Evolutionary conservation across 2,797 vertebrate genomes (phyloP), one percentile per base, ranked within the genome.

Genomic region (Xiphorhynchus erythropygius): DNA sequence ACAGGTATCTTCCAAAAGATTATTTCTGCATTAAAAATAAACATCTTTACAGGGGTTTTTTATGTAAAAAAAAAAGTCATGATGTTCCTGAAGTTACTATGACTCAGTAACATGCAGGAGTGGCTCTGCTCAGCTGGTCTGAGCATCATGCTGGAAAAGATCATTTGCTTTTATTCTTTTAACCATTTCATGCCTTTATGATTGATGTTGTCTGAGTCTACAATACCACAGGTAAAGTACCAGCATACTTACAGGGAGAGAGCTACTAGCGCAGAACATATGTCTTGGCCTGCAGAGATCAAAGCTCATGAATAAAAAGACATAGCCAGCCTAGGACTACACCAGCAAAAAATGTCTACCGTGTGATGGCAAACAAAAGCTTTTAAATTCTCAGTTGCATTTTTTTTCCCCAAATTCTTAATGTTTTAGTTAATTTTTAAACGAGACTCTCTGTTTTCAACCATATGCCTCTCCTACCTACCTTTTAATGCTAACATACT

Each of bases 61-160:
- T 17, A 23, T 23, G n/a, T 1, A 59, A 53, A 32, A 53, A 53
- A 68, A 56, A 27, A 9, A 8, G 0, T 14, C 1, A 1, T 3
- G 2, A 18, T 59, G 16, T 18, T 68, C 21, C 37, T 70, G 47
- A 87, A 60, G 23, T 81, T 86, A 10, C 65, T 27, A 4, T 28
- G 25, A 33, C 53, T 71, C 49, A 52, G 42, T 15, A 42, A 55
- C 13, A 6, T 0, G 1, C 52, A 52, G 33, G 18, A 59, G n/a
- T 39, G 44, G 18, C n/a, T 76, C 53, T 8, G 27, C 57, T 74
- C 5, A 4, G 25, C 18, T 49, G 3, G 13, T 33, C 52, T 49
- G n/a, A 73, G 41, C 39, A 24, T 11, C 2, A 0, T 33, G 13
- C 32, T 35, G 50, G 41, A 84, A 69, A 59, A 5, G 4, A 10